Evolutionary conservation across 2,888 invertebrate species (phyloP), one percentile per base, ranked within the genome.

Genomic region (Noctua janthina): DNA sequence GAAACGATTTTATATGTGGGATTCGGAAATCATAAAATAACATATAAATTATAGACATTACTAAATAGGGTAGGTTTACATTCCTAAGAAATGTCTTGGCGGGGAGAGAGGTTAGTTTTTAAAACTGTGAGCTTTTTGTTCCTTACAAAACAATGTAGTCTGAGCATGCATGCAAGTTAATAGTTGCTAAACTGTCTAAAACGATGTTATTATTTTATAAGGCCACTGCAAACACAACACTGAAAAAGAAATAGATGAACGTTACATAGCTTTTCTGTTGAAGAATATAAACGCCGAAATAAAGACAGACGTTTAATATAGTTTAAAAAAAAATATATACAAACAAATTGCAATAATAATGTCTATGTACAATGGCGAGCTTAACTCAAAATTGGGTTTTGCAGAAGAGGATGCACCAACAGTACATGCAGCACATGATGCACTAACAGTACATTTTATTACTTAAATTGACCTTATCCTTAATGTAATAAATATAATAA

Each of bases 81-180:
- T 56, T 82, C 2, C 17, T 7, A 49, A 66, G 11, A 11, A 75
- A 39, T 49, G 51, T 67, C 43, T 83, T 20, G 35, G 39, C 13
- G 23, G 15, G 4, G 10, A 11, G 59, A 20, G n/a, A 76, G 67
- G 67, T 81, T 77, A 76, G n/a, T n/a, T 82, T 56, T 29, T 13
- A 39, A 51, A 64, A 82, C 13, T 64, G 64, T 23, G 29, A 46
- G 3, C 6, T 6, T 59, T 69, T 68, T 76, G 51, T 68, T 35
- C 49, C 35, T 1, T 39, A 46, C 8, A 68, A 46, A 54, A 15
- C 15, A 10, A n/a, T 79, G 17, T 11, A 46, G 46, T 46, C 15
- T 67, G 74, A 54, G 54, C 23, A 29, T 56, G 54, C 39, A 3
- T 8, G 15, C 39, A 70, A 17, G 20, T 70, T 51, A 70, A 23